Base-by-base conservation (phyloP, 1,140 invertebrate genomes). In the Bombus consobrinus region DNA sequence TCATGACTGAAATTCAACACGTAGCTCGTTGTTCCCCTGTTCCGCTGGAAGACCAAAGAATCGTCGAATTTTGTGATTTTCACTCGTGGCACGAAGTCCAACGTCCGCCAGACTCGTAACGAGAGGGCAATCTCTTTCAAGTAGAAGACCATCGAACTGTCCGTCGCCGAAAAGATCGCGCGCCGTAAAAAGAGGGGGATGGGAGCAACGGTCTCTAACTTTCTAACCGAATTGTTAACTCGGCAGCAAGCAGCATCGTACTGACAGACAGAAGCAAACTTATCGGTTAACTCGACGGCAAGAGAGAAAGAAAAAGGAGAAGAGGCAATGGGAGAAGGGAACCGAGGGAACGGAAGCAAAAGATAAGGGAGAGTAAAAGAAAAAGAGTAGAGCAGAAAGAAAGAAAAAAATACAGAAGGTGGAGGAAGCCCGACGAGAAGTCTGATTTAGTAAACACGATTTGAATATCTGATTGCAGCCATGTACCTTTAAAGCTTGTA, bases 361-460 rank as follows among this genome's bases (percentile, higher is more conserved):
- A 32, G 69, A 41, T 22, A 41, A 64, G 41, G n/a, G 25, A 71
- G 25, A 64, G 32, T 57, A 34, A 71, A 34, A n/a, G 22, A 12
- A 34, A 53, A 53, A 39, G 37, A 13, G 22, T 3, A 34, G 25
- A 25, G 8, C 5, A 37, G 6, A 59, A 15, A 28, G 22, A 37
- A 64, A 81, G 28, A 53, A 74, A 37, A 78, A 66, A 73, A 37
- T 37, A 43, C 15, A 25, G 41, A 76, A 41, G 59, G 2, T 32
- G 71, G 86, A 43, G 28, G 66, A 74, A 53, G 18, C 34, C 34
- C 80, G 57, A 28, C 68, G 75, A 85, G 78, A 79, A 57, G 69
- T 71, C 88, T 89, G 88, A 93, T 94, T 94, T 87, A 87, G 92
- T 94, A 94, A 94, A 94, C 90, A 93, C 91, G 90, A 93, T 94